Percentiles rank a stretch among this genome's conserved stretches.
These are phyloP conservation scores for Tadarida brasiliensis DNA, from an alignment of 2,797 vertebrate species.

Conservation along the genomic window DNA sequence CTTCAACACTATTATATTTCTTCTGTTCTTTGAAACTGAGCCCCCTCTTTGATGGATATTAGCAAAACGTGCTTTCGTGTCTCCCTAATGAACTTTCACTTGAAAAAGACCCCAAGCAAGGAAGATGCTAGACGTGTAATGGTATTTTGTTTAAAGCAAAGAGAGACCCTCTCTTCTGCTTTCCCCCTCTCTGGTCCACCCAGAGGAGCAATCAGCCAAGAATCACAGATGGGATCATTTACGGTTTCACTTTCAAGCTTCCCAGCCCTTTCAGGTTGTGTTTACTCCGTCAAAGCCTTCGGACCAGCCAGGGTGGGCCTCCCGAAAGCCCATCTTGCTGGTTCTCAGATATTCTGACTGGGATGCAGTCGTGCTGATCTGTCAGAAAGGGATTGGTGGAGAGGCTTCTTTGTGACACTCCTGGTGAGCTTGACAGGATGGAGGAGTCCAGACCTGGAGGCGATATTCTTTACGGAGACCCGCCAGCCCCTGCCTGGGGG, in stretches of 20 bases:
- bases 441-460: not conserved
- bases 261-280: slow-evolving; percentile 84
- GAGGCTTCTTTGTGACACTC: slow-evolving; percentile 28
- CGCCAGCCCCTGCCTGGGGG: slow-evolving; percentile 65
- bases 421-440: slow-evolving; percentile 68
- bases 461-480: slow-evolving; percentile 41
- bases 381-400: slow-evolving; percentile 81
- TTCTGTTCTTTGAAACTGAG: slow-evolving; percentile 71
- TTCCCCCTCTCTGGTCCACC: slow-evolving; percentile 56
- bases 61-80: slow-evolving; percentile 62
- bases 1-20: slow-evolving; percentile 68
- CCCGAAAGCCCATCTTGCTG: slow-evolving; percentile 39
- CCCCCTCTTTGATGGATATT: slow-evolving; percentile 71
- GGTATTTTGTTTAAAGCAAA: slow-evolving; percentile 81
- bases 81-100: slow-evolving; percentile 69
- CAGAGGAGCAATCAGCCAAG: slow-evolving; percentile 81
- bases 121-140: slow-evolving; percentile 74
- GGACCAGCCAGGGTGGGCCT: slow-evolving; percentile 68
- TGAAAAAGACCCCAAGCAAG: slow-evolving; percentile 67
- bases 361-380: slow-evolving; percentile 64
- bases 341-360: slow-evolving; percentile 73
- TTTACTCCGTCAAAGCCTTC: slow-evolving; percentile 83
- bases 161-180: slow-evolving; percentile 78
- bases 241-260: slow-evolving; percentile 86
- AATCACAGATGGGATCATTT: slow-evolving; percentile 87